Conservation (phyloP, 92 coral and sea anemone genomes). For the Pocillopora meandrina region DNA sequence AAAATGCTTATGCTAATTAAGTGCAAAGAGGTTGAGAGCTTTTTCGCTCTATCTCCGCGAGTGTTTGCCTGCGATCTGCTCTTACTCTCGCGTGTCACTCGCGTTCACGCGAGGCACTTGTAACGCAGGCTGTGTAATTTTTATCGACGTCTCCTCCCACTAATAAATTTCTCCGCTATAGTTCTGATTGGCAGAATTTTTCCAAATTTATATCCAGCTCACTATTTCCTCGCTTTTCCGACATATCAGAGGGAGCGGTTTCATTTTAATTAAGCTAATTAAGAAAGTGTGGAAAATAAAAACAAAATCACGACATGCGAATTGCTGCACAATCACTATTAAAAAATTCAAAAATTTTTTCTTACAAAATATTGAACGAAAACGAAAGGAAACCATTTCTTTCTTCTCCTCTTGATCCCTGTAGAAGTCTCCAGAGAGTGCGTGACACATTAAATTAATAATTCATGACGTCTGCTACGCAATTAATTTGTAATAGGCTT, state of each 20-base stretch:
- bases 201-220: background rate
- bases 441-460: slow-evolving; percentile 40
- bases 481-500: slow-evolving; percentile 33
- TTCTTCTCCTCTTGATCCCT: background rate
- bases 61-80: no score
- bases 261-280: slow-evolving; percentile 1
- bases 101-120: no score
- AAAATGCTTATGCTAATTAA: no score
- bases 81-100: no score
- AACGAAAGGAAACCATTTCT: no score
- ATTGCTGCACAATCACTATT: background rate
- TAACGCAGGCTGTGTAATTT: no score
- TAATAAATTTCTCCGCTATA: background rate
- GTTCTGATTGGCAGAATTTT: background rate
- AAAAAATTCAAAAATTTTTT: background rate
- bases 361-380: background rate
- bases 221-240: background rate
- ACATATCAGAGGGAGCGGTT: background rate
- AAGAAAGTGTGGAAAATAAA: background rate
- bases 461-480: slow-evolving; percentile 19
- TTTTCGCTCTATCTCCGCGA: no score
- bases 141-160: no score
- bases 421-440: background rate
- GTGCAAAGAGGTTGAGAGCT: no score
- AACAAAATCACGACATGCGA: slow-evolving; percentile 15